These are phyloP conservation scores for Poliocrania exsul DNA, from an alignment of 2,797 vertebrate species.

Conservation along the genomic window DNA sequence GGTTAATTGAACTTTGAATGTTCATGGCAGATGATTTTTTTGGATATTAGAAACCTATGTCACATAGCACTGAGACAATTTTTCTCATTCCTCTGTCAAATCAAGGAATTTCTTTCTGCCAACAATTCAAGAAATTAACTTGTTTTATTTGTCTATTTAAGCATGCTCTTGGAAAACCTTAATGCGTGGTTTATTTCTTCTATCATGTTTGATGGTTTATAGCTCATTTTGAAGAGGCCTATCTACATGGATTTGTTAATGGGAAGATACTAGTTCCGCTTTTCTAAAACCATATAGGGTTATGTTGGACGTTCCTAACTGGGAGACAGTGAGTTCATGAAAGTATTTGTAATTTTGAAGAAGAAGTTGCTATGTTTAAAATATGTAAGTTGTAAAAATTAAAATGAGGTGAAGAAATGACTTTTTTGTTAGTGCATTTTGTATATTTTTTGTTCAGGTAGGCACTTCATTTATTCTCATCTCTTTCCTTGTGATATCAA, in stretches of 20 bases:
- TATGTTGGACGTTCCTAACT: not conserved
- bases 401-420: not conserved
- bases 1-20: not conserved
- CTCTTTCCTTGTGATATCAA: not conserved
- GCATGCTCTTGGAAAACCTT: not conserved
- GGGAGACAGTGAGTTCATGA: not conserved
- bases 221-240: not conserved
- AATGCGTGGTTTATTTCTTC: not conserved
- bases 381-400: not conserved
- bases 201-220: not conserved
- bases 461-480: rapidly evolving
- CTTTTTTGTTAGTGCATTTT: not conserved
- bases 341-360: not conserved
- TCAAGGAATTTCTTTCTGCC: not conserved
- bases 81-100: not conserved
- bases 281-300: not conserved
- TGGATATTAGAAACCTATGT: not conserved
- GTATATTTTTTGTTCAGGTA: not conserved
- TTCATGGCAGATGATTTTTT: not conserved
- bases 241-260: not conserved
- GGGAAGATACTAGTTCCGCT: not conserved
- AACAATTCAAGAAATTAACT: not conserved
- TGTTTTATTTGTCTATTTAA: not conserved
- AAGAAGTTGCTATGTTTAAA: not conserved
- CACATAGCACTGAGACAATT: not conserved